phyloP scores from a whole-genome alignment of 2,113 vertebrate species.

The Felis chaus region DNA sequence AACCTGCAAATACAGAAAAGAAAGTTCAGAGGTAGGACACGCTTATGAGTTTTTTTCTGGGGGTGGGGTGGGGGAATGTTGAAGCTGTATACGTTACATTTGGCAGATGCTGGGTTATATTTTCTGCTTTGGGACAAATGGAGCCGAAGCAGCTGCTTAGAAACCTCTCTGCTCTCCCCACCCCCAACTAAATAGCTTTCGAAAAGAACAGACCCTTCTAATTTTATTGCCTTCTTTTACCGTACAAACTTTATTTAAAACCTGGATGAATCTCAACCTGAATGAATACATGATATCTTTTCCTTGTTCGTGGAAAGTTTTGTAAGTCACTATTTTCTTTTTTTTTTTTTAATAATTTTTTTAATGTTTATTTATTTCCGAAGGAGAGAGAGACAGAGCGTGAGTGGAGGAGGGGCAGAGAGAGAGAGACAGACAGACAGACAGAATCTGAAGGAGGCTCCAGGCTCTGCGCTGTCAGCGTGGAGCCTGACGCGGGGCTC shows the following conservation, averaged over 20 bases:
- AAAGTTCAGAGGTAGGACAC: not conserved
- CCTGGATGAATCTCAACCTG: not conserved
- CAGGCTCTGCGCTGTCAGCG: no score
- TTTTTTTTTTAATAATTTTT: slow-evolving; percentile 21
- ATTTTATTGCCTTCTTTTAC: not conserved
- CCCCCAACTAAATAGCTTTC: not conserved
- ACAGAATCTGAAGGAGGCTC: no score
- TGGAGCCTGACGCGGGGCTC: no score
- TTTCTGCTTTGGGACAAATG: not conserved
- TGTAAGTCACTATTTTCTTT: slow-evolving; percentile 42
- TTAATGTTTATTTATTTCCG: no score
- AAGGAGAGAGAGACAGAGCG: no score
- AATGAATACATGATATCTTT: slow-evolving; percentile 34
- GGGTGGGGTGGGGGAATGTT: not conserved
- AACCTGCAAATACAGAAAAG: not conserved
- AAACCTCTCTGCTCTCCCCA: not conserved
- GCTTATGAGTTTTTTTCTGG: not conserved
- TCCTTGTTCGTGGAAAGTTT: slow-evolving; percentile 33
- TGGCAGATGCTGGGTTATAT: not conserved
- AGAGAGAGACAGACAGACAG: no score
- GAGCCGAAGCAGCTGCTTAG: not conserved
- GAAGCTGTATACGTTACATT: not conserved
- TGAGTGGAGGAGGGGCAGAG: no score
- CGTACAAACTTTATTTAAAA: slow-evolving; percentile 53
- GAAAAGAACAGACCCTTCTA: not conserved